phyloP scores from a whole-genome alignment of 2,113 vertebrate species.

The Psilopogon haemacephalus region DNA sequence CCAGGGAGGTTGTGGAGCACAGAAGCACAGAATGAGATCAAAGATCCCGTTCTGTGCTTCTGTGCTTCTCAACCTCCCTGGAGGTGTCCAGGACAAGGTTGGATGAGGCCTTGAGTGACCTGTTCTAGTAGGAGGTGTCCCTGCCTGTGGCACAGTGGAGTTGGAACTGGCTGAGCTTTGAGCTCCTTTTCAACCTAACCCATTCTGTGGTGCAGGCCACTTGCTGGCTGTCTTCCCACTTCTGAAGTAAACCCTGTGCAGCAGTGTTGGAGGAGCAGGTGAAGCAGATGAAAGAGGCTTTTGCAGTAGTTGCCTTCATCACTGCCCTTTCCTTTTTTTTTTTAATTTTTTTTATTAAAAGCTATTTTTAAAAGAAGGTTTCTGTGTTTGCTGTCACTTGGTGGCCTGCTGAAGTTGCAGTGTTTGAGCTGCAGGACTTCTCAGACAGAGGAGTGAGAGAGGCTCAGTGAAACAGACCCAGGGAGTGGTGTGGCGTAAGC shows the following conservation, averaged over 20 bases:
- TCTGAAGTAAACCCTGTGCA: neutral
- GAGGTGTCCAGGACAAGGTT: too few relatives aligned
- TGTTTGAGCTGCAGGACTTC: neutral
- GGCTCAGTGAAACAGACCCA: neutral
- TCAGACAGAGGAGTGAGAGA: neutral
- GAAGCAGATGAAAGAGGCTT: neutral
- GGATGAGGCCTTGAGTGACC: too few relatives aligned
- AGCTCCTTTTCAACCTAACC: too few relatives aligned
- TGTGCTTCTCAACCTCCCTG: too few relatives aligned
- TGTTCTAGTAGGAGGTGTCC: too few relatives aligned
- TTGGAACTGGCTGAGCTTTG: too few relatives aligned
- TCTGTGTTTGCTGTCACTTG: neutral
- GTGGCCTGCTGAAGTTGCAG: neutral
- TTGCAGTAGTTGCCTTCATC: neutral
- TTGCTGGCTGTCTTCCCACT: neutral
- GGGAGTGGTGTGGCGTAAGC: neutral
- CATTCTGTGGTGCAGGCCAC: neutral
- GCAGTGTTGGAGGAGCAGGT: neutral
- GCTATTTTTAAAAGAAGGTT: neutral
- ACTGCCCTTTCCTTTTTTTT: neutral
- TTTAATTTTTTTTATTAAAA: conserved; percentile 62
- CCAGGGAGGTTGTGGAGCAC: too few relatives aligned
- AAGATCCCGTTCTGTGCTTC: too few relatives aligned
- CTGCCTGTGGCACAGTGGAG: too few relatives aligned
- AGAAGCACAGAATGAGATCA: too few relatives aligned